These are phyloP conservation scores for Donacobius atricapilla DNA, from an alignment of 2,113 vertebrate species.

Conservation along the genomic window DNA sequence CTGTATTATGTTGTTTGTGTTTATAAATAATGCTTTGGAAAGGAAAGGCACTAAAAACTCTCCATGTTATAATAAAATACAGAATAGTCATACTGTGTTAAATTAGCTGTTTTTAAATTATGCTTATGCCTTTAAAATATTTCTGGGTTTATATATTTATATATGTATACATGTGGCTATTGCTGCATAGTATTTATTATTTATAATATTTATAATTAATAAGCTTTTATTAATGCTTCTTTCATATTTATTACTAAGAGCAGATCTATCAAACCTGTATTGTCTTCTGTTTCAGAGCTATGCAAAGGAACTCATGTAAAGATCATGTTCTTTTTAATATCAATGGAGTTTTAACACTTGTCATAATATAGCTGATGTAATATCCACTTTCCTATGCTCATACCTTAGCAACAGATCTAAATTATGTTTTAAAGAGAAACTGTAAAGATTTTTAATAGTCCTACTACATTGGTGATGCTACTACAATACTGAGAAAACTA, in stretches of 20 bases:
- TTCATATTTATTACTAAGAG: background rate
- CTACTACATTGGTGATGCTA: background rate
- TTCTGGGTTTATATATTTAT: background rate
- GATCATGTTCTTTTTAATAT: background rate
- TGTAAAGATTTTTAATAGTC: background rate
- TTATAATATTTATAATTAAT: background rate
- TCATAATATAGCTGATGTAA: background rate
- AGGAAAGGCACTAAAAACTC: background rate
- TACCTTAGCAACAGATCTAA: background rate
- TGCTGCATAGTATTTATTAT: background rate
- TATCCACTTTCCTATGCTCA: background rate
- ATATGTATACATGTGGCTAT: background rate
- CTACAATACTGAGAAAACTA: background rate
- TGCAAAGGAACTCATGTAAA: background rate
- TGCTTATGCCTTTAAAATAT: background rate
- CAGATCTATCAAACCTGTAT: background rate
- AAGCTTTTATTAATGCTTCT: background rate
- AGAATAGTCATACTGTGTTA: background rate
- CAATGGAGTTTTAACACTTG: background rate
- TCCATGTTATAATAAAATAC: background rate
- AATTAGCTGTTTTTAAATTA: background rate
- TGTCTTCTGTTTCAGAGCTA: background rate
- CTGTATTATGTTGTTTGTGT: background rate
- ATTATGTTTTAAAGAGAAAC: background rate
- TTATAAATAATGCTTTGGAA: background rate